Percentiles rank a stretch among this genome's conserved stretches.
Evolutionary conservation across 2,888 invertebrate genomes (phyloP).

Genomic region (Halictus ligatus): DNA sequence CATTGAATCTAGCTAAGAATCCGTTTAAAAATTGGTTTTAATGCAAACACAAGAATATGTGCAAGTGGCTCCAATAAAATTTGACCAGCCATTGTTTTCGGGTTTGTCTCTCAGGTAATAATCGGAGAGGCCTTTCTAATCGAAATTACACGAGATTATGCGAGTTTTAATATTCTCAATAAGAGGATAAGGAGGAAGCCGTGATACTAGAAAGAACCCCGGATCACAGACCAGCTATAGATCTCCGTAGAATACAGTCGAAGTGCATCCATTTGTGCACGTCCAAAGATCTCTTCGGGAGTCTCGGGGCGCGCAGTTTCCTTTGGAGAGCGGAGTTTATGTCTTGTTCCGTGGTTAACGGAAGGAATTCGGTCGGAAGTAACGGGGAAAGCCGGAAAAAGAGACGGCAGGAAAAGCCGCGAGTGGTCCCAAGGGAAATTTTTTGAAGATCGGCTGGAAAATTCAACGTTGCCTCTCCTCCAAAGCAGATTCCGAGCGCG

Average conservation of each 20-base stretch:
- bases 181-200: not conserved
- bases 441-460: not conserved
- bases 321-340: not conserved
- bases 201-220: not conserved
- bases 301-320: not conserved
- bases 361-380: not conserved
- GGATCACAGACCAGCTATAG: not conserved
- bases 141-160: not conserved
- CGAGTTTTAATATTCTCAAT: too few species aligned
- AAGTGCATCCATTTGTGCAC: conserved; percentile 27
- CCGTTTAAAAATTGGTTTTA: too few species aligned
- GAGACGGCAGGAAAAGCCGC: not conserved
- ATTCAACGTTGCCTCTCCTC: conserved; percentile 3
- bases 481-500: not conserved
- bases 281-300: conserved; percentile 48
- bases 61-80: too few species aligned
- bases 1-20: too few species aligned
- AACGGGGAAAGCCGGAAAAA: not conserved
- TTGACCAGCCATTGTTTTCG: too few species aligned
- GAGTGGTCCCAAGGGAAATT: conserved; percentile 12
- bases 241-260: conserved; percentile 10
- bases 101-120: too few species aligned
- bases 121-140: not conserved
- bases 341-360: not conserved
- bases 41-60: too few species aligned